These are phyloP conservation scores for Euwallacea fornicatus DNA, from an alignment of 1,140 invertebrate species.

Conservation along the genomic window DNA sequence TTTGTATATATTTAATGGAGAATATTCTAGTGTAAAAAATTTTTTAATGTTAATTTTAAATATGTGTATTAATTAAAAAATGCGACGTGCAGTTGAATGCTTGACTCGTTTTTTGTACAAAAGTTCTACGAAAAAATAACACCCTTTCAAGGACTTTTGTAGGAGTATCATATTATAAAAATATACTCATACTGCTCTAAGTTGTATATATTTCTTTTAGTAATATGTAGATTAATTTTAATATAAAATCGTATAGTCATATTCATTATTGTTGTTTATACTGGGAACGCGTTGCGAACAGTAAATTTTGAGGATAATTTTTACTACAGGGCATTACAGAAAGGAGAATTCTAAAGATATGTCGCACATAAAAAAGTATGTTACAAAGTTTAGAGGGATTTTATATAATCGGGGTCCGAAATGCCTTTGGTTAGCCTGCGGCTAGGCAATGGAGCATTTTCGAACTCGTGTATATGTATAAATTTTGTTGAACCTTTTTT, in stretches of 20 bases:
- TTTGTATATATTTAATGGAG: slow-evolving; percentile 32
- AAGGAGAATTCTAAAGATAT: slow-evolving; percentile 22
- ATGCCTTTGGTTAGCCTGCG: too few relatives aligned
- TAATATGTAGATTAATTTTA: slow-evolving; percentile 45
- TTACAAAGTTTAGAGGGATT: too few relatives aligned
- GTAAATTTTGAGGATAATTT: too few relatives aligned
- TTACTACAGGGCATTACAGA: neutral
- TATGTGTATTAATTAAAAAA: slow-evolving; percentile 18
- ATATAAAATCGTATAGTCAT: slow-evolving; percentile 30
- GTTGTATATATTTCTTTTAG: slow-evolving; percentile 47
- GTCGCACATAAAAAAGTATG: slow-evolving; percentile 28
- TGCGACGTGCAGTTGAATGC: slow-evolving; percentile 45
- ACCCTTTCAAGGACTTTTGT: neutral
- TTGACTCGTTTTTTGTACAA: slow-evolving; percentile 20
- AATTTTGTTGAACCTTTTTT: too few relatives aligned
- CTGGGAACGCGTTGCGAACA: slow-evolving; percentile 31
- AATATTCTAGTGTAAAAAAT: slow-evolving; percentile 25
- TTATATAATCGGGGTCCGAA: too few relatives aligned
- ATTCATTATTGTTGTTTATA: slow-evolving; percentile 44
- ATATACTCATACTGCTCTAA: slow-evolving; percentile 33
- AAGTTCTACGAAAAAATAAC: slow-evolving; percentile 16
- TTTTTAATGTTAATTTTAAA: slow-evolving; percentile 28
- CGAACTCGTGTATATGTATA: too few relatives aligned
- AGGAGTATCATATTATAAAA: slow-evolving; percentile 19
- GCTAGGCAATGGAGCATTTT: too few relatives aligned